Evolutionary conservation across 2,888 invertebrate species (phyloP).

Genomic region (Marronus borbonicus): DNA sequence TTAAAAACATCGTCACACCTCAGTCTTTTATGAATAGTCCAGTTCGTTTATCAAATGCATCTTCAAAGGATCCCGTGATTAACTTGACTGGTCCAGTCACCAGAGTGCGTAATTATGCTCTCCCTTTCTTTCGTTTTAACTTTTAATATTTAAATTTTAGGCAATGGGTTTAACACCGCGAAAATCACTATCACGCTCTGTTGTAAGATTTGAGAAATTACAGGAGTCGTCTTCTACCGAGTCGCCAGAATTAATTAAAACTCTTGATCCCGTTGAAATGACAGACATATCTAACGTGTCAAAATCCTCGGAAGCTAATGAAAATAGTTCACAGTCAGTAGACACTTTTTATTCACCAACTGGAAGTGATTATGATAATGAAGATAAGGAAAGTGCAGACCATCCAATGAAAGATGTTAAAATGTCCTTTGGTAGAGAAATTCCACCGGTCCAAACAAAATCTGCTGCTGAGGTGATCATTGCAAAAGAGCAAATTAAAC

Average conservation of each 20-base stretch:
- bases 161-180: constrained; percentile 41
- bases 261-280: constrained; percentile 8
- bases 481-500: not conserved
- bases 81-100: not conserved
- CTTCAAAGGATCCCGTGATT: not conserved
- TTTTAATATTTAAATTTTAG: constrained; percentile 11
- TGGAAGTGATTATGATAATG: constrained; percentile 29
- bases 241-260: constrained; percentile 5
- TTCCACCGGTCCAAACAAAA: not conserved
- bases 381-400: not conserved
- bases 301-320: constrained; percentile 20
- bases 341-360: constrained; percentile 26
- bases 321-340: constrained; percentile 14
- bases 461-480: not conserved
- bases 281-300: constrained; percentile 15
- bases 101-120: not conserved
- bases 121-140: not conserved
- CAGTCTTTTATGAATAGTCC: not conserved
- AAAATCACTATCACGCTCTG: constrained; percentile 39
- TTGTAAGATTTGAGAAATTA: constrained; percentile 47
- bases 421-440: not conserved
- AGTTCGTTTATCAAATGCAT: not conserved
- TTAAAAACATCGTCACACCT: constrained; percentile 28
- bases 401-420: not conserved
- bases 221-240: constrained; percentile 17